Base-by-base conservation (phyloP, 2,888 invertebrate species). In the Agonopterix heracliana region DNA sequence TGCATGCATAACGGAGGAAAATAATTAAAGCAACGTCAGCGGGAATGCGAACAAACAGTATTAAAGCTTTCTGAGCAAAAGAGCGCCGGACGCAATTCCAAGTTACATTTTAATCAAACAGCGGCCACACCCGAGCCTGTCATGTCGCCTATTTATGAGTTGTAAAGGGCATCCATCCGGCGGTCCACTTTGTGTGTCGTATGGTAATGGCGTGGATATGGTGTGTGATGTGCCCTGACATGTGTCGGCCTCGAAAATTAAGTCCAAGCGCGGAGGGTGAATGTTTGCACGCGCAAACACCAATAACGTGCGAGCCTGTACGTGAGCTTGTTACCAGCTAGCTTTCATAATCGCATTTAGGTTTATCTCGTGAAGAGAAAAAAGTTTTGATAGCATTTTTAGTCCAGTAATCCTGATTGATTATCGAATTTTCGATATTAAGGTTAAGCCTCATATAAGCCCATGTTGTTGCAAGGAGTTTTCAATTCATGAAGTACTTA, bases 61-160 rank as follows among this genome's bases (percentile, higher is more conserved):
- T 69, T 68, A 71, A 69, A 71, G 65, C 65, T 65, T 63, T 53
- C 26, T 66, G 63, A 63, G 64, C 58, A 63, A 71, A 72, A 76
- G 74, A 74, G 74, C 68, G 71, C 63, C 63, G 55, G 47, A 62
- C 64, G 64, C 70, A 65, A 67, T 71, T 63, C 64, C 55, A 71
- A 75, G 75, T 78, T 74, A 78, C 79, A 74, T 85, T 82, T 85
- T 81, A 86, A 84, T 83, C 81, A 84, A 78, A 79, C 78, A 74
- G 65, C 71, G 77, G 73, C 83, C 81, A 80, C 80, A 77, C 82
- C 82, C 72, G 63, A 60, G 61, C 57, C 26, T 70, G 72, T 75
- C 72, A 73, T 73, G 74, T 71, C 71, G 69, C 68, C 77, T 78
- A 79, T 82, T 80, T 80, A 81, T 76, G 79, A 78, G 78, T 74